phyloP scores from a whole-genome alignment of 2,888 invertebrate genomes.

The Lasius fuliginosus region DNA sequence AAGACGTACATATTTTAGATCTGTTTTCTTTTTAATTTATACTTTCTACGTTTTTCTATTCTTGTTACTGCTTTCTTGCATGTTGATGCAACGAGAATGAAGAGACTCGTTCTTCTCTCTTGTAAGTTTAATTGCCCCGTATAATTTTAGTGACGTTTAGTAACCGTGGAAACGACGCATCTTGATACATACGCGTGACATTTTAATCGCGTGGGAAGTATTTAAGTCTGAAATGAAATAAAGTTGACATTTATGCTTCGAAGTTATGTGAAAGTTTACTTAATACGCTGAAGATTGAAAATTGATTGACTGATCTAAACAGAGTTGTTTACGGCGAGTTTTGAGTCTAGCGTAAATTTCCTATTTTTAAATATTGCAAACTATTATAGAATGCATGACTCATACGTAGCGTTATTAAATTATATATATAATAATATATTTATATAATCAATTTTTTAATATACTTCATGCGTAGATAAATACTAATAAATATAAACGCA shows the following conservation, averaged over 20 bases:
- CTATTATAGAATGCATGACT: background rate
- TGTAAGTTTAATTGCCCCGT: background rate
- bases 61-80: background rate
- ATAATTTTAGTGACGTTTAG: background rate
- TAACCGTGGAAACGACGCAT: background rate
- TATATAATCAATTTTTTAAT: background rate
- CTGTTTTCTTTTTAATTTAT: background rate
- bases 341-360: background rate
- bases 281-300: background rate
- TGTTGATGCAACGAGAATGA: background rate
- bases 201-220: conserved; percentile 1
- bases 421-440: background rate
- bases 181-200: background rate
- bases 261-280: background rate
- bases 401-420: background rate
- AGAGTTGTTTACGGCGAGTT: background rate
- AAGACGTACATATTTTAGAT: background rate
- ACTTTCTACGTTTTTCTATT: background rate
- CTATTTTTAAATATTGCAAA: background rate
- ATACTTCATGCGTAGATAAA: background rate
- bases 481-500: background rate
- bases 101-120: background rate
- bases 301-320: background rate
- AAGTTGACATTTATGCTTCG: conserved; percentile 8
- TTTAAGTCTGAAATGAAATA: conserved; percentile 2